phyloP scores from a whole-genome alignment of 2,797 vertebrate species.

The Phalanger gymnotis region DNA sequence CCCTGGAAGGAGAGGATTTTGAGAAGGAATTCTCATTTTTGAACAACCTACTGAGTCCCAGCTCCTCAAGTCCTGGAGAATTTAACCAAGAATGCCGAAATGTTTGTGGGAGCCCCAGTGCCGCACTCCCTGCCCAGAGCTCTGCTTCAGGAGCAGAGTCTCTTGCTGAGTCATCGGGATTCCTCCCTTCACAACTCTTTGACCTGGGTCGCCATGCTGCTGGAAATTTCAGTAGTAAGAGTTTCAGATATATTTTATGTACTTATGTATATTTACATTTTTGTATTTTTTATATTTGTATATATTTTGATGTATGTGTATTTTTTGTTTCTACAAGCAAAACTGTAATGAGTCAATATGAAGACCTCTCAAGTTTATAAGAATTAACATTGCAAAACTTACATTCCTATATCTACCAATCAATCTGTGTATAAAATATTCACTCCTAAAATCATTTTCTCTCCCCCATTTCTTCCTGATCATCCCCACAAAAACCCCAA shows the following conservation, averaged over 20 bases:
- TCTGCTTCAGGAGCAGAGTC: slow-evolving; percentile 68
- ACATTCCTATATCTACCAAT: background rate
- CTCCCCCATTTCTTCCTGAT: background rate
- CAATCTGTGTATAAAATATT: background rate
- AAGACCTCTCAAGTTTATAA: background rate
- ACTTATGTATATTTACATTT: background rate
- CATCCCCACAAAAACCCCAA: background rate
- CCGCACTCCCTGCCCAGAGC: slow-evolving; percentile 49
- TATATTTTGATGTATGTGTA: background rate
- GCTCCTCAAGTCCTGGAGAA: slow-evolving; percentile 80
- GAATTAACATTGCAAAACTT: background rate
- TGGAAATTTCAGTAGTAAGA: slow-evolving; percentile 82
- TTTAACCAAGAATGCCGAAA: slow-evolving; percentile 86
- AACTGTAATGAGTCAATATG: background rate
- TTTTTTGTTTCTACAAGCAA: background rate
- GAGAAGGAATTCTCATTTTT: slow-evolving; percentile 91
- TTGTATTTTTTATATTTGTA: background rate
- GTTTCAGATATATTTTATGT: background rate
- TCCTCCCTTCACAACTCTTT: slow-evolving; percentile 91
- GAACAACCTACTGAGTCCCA: slow-evolving; percentile 85
- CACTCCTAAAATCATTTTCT: background rate
- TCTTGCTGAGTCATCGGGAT: slow-evolving; percentile 83
- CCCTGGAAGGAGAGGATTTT: slow-evolving; percentile 84
- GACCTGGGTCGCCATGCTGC: slow-evolving; percentile 89
- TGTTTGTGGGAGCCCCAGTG: slow-evolving; percentile 82